Base-by-base conservation (phyloP, 2,888 invertebrate genomes). In the Epistrophe grossulariae region DNA sequence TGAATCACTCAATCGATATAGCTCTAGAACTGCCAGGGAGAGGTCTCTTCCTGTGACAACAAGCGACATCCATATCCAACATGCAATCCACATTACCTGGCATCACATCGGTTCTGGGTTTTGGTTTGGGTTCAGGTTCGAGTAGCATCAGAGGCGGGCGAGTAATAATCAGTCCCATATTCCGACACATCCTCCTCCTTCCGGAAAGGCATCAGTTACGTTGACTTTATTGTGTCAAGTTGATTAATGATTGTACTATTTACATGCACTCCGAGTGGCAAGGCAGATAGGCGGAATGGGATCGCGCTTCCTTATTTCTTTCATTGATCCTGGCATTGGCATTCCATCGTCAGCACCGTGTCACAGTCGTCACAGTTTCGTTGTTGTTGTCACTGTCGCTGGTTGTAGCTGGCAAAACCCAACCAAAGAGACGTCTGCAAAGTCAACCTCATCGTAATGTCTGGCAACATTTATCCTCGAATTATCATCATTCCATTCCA, bases 181-280 rank as follows among this genome's bases (percentile, higher is more conserved):
- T 77, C 60, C 45, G 40, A 55, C 71, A 59, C 6, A 70, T 40
- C 80, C 45, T 60, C 60, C 60, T 8, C 35, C 64, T 59, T 35
- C 62, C 52, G 72, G 59, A 78, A 77, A 81, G 68, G 83, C 88
- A 88, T 88, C 88, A 88, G 84, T 88, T 82, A 88, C 88, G 88
- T 68, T 81, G 88, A 88, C 84, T 88, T 88, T 88, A 88, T 88
- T 88, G 88, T 88, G 88, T 88, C 88, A 88, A 82, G 84, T 88
- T 88, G 88, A 88, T 88, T 88, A 88, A 88, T 88, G 88, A 84
- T 77, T 64, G 81, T 78, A 74, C 84, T 88, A 79, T 82, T 88
- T 84, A 84, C 79, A 79, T 84, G 88, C 66, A 81, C 77, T 88
- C 78, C 60, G 64, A 82, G 57, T 79, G 74, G 68, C 71, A 59